A percentile compares a stretch with the other conserved stretches of the same genome.
phyloP scores from a whole-genome alignment of 2,797 vertebrate genomes.

The Sciurus vulgaris region DNA sequence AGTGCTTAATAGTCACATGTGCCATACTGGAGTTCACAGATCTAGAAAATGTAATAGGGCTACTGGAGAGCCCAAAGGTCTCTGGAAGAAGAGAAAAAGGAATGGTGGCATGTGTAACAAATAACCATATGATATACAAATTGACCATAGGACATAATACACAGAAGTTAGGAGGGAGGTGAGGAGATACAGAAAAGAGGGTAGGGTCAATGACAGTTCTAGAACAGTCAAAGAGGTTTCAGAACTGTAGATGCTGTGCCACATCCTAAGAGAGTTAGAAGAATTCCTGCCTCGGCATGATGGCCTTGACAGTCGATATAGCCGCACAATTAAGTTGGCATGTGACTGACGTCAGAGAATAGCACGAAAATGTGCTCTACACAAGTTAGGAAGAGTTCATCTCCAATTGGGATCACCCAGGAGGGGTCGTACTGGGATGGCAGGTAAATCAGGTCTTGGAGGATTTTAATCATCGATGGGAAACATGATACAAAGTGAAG shows the following conservation, averaged over 20 bases:
- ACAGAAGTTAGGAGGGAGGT: neutral
- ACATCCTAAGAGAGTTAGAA: neutral
- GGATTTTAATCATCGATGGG: neutral
- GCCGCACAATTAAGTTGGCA: neutral
- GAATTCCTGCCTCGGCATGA: neutral
- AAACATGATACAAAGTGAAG: neutral
- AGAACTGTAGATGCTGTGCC: neutral
- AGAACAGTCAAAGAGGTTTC: neutral
- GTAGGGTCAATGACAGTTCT: neutral
- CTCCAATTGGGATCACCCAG: neutral
- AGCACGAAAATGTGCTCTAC: neutral
- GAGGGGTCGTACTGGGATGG: neutral
- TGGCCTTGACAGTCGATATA: neutral
- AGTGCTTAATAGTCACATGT: neutral
- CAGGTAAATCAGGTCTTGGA: constrained; percentile 5
- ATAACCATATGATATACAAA: neutral
- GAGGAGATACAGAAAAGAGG: neutral
- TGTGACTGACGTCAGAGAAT: neutral
- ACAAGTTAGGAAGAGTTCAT: neutral
- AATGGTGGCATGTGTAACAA: neutral
- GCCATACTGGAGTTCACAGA: neutral
- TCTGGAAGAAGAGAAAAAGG: neutral
- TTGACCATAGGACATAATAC: neutral
- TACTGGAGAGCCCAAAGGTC: neutral
- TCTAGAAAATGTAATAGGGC: neutral